These are phyloP conservation scores for Drosophila niveifrons DNA, from an alignment of 2,888 invertebrate genomes.

Conservation along the genomic window DNA sequence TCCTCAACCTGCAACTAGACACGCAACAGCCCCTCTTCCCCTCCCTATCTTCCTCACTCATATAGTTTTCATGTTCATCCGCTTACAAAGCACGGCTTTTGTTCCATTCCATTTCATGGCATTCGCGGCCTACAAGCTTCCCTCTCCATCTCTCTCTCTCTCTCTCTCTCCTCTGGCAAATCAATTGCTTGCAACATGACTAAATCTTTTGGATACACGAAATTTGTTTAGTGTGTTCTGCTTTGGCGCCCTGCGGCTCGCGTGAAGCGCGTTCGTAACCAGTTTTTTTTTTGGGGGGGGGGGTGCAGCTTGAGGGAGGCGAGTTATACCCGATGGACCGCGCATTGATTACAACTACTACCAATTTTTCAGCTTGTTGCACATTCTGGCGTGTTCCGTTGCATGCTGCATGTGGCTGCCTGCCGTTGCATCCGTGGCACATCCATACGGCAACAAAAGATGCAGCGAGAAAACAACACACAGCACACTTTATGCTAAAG, in stretches of 20 bases:
- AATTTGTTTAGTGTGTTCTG: slow-evolving; percentile 68
- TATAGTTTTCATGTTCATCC: slow-evolving; percentile 64
- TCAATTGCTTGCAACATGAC: slow-evolving; percentile 73
- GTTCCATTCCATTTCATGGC: slow-evolving; percentile 41
- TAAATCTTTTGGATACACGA: slow-evolving; percentile 70
- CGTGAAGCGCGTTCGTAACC: slow-evolving; percentile 4
- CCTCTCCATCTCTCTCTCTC: neutral
- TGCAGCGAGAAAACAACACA: neutral
- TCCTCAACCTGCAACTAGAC: slow-evolving; percentile 27
- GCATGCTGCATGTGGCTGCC: slow-evolving; percentile 35
- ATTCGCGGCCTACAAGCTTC: neutral
- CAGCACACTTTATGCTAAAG: neutral
- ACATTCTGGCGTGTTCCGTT: slow-evolving; percentile 58
- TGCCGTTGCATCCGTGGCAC: neutral
- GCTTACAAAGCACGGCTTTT: slow-evolving; percentile 54
- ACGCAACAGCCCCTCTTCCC: slow-evolving; percentile 15
- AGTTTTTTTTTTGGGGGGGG: too few relatives aligned
- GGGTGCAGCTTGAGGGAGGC: too few relatives aligned
- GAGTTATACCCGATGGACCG: slow-evolving; percentile 44
- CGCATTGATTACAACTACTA: slow-evolving; percentile 70
- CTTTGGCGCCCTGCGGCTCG: slow-evolving; percentile 43
- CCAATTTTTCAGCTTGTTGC: slow-evolving; percentile 74
- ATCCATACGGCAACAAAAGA: neutral
- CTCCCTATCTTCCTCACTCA: slow-evolving; percentile 3
- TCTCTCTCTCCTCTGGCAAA: slow-evolving; percentile 20